Conservation (phyloP, 2,888 invertebrate genomes). For the Xestia ashworthii region DNA sequence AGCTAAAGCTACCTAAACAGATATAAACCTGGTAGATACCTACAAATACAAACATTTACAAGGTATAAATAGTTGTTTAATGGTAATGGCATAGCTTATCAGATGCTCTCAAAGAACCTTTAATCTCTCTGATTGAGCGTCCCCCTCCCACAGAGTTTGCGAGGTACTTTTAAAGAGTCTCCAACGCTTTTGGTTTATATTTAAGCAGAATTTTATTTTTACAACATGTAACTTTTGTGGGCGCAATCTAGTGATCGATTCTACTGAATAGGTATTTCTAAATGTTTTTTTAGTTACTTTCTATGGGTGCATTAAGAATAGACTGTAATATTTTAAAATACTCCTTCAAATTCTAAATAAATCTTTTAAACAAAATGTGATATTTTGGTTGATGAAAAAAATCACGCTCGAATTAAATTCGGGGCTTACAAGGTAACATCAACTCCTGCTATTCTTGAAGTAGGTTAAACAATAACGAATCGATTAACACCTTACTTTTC, state of each 20-base stretch:
- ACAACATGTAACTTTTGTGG: slow-evolving; percentile 48
- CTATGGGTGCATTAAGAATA: not conserved
- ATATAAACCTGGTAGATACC: slow-evolving; percentile 10
- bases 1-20: not conserved
- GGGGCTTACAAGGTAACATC: no score
- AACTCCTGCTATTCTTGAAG: no score
- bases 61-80: slow-evolving; percentile 56
- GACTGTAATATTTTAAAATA: not conserved
- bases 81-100: slow-evolving; percentile 65
- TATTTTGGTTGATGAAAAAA: no score
- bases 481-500: no score
- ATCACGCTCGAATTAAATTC: no score
- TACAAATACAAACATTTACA: slow-evolving; percentile 41
- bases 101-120: slow-evolving; percentile 75
- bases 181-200: slow-evolving; percentile 66
- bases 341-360: not conserved
- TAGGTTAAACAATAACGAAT: no score
- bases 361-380: not conserved
- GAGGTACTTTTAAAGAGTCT: slow-evolving; percentile 46
- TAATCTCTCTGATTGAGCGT: slow-evolving; percentile 81
- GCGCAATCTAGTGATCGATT: slow-evolving; percentile 29
- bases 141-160: slow-evolving; percentile 26
- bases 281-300: slow-evolving; percentile 13
- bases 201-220: slow-evolving; percentile 62
- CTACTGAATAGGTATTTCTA: slow-evolving; percentile 28